Evolutionary conservation across 2,888 invertebrate species (phyloP), one percentile per base, ranked within the genome.

Genomic region (Notodonta ziczac): DNA sequence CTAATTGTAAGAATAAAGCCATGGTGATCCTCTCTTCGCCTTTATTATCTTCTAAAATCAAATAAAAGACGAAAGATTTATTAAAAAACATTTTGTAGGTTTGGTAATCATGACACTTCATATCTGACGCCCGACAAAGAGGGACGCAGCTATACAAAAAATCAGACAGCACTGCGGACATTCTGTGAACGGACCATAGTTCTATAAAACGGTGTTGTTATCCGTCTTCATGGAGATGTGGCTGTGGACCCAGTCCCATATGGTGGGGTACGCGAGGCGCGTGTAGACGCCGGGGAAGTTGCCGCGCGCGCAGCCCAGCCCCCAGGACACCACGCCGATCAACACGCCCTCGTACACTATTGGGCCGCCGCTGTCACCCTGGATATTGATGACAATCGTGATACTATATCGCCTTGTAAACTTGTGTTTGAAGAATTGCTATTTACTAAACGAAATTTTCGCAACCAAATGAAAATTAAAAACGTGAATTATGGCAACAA

Each of bases 321-420:
- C 94, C 94, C 94, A 94, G 0, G 94, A 94, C 16, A 94, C 94
- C 46, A 92, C 89, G n/a, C 94, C 94, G 61, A 94, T 90, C 2
- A 91, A 85, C 0, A 88, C 83, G 0, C 93, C 93, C n/a, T 91
- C 85, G 63, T 83, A 84, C 0, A 92, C 91, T 59, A 94, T 86
- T 0, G 94, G 94, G 0, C 94, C 94, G 0, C 94, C 94, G 54
- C 94, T 94, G 72, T 94, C 94, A 0, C 94, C 94, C 94, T 94
- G 76, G 0, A 65, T 75, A 52, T n/a, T 39, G 14, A 5, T 24
- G 24, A 24, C 2, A 24, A 24, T 24, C 24, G 24, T 24, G 24
- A 1, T 24, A 24, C 24, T 24, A 24, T 24, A 24, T 24, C 24
- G 24, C 24, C 24, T 24, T 24, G 24, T 24, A 24, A 24, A 24